Percentiles rank a stretch among this genome's conserved stretches.
phyloP scores from a whole-genome alignment of 2,113 vertebrate genomes.

The Phoenicopterus ruber region DNA sequence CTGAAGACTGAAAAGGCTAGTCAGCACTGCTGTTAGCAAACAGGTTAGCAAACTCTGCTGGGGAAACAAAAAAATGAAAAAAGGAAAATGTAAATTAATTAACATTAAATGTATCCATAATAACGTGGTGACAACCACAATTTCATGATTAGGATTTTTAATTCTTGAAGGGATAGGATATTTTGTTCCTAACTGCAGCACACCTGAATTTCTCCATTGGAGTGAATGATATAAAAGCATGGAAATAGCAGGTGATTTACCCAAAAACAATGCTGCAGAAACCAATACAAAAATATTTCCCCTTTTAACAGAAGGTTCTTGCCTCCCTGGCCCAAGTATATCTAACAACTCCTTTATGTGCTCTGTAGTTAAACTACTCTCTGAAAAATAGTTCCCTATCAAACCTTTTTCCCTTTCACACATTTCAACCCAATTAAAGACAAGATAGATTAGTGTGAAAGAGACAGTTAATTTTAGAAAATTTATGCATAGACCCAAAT shows the following conservation, averaged over 20 bases:
- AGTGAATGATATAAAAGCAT: neutral
- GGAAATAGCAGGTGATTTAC: neutral
- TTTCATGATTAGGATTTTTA: neutral
- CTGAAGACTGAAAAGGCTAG: neutral
- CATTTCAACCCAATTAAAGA: constrained; percentile 83
- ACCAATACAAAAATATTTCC: neutral
- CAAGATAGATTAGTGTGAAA: constrained; percentile 81
- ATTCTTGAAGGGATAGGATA: neutral
- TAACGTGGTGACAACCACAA: neutral
- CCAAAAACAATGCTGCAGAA: neutral
- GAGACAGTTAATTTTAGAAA: constrained; percentile 83
- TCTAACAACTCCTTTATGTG: constrained; percentile 3
- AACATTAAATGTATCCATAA: neutral
- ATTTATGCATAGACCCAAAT: constrained; percentile 81
- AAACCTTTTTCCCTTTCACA: constrained; percentile 76
- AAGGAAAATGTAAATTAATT: neutral
- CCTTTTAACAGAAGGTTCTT: neutral
- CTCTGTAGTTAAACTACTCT: constrained; percentile 37
- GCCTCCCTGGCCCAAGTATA: neutral
- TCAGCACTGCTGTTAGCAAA: neutral
- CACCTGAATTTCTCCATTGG: neutral
- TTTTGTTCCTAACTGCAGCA: neutral
- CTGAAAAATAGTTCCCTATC: constrained; percentile 71
- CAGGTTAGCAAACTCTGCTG: neutral
- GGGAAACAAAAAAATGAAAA: neutral